phyloP scores from a whole-genome alignment of 2,888 invertebrate genomes.

The Drosophila yooni region DNA sequence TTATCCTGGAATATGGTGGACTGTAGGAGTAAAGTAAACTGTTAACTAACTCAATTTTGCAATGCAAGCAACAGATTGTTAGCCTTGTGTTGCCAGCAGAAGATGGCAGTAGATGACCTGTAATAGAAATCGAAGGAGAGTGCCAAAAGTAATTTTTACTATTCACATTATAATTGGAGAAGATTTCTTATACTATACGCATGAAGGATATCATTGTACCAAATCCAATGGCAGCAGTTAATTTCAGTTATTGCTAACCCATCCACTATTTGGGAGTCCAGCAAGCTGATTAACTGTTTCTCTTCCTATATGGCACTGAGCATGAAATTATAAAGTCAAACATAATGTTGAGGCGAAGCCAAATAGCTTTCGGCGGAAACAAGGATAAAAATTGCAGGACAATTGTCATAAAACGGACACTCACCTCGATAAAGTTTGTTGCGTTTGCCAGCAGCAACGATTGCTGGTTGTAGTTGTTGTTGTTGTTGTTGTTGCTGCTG shows the following conservation, averaged over 20 bases:
- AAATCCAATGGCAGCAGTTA: neutral
- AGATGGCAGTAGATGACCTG: neutral
- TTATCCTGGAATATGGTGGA: neutral
- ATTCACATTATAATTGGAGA: neutral
- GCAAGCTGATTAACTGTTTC: neutral
- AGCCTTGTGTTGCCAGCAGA: neutral
- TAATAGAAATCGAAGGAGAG: neutral
- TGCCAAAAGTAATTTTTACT: neutral
- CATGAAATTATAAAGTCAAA: conserved; percentile 18
- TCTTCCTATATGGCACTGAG: neutral
- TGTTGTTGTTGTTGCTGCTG: conserved; percentile 72
- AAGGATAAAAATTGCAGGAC: conserved; percentile 54
- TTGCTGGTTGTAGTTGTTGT: conserved; percentile 87
- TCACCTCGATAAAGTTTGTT: conserved; percentile 92
- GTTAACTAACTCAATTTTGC: neutral
- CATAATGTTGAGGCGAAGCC: conserved; percentile 40
- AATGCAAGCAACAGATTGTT: neutral
- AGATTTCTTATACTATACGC: neutral
- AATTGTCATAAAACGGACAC: conserved; percentile 83
- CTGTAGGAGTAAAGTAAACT: neutral
- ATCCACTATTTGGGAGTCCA: neutral
- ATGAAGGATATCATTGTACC: neutral
- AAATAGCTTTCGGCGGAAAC: conserved; percentile 42
- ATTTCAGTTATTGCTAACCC: neutral
- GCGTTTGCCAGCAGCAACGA: conserved; percentile 88